phyloP scores from a whole-genome alignment of 2,113 vertebrate genomes.

The Salminus brasiliensis region DNA sequence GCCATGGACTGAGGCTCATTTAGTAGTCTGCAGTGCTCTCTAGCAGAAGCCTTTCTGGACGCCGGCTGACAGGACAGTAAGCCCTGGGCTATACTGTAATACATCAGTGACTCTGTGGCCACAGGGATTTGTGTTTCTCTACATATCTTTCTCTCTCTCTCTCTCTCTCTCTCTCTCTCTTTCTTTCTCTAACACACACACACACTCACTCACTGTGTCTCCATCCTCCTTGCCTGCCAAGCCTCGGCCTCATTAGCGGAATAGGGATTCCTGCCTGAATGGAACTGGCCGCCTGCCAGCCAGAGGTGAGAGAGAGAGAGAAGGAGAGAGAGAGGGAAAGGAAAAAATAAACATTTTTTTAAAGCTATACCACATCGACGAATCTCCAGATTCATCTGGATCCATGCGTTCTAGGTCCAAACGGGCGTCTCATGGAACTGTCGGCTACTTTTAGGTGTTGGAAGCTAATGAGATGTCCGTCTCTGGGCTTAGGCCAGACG shows the following conservation, averaged over 20 bases:
- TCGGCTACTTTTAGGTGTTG: no score
- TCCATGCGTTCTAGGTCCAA: no score
- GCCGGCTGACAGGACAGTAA: constrained; percentile 28
- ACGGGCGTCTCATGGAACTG: no score
- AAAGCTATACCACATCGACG: no score
- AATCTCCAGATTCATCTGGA: background rate
- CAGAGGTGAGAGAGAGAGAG: constrained; percentile 43
- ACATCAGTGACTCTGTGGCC: constrained; percentile 28
- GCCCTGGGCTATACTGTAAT: constrained; percentile 30
- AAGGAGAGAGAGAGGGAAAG: constrained; percentile 39
- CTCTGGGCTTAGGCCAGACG: no score
- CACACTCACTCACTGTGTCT: constrained; percentile 1
- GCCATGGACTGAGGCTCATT: background rate
- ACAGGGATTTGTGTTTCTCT: constrained; percentile 18
- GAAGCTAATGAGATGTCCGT: no score
- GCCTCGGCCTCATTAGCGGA: constrained; percentile 72
- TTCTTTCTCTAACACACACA: constrained; percentile 16
- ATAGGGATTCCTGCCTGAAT: constrained; percentile 70
- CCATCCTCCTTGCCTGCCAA: constrained; percentile 61
- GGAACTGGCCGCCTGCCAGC: constrained; percentile 68
- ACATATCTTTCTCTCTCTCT: constrained; percentile 6
- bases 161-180: constrained; percentile 6
- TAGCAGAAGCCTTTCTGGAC: background rate
- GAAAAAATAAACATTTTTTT: background rate
- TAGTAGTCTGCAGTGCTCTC: background rate